phyloP scores from a whole-genome alignment of 2,888 invertebrate genomes.

The Tipula unca region DNA sequence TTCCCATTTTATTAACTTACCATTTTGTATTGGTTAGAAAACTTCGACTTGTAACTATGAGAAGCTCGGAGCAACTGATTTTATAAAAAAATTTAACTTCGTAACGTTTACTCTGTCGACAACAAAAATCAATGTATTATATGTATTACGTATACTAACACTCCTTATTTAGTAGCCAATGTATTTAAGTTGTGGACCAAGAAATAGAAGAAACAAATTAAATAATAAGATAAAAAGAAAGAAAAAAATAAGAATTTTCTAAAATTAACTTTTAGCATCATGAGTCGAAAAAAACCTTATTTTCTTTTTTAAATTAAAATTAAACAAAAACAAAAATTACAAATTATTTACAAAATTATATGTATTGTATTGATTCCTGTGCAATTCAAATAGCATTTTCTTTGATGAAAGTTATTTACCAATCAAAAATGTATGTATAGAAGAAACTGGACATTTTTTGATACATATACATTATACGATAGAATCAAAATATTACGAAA shows the following conservation, averaged over 20 bases:
- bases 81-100: neutral
- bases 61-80: slow-evolving; percentile 44
- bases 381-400: neutral
- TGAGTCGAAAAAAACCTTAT: neutral
- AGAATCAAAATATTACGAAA: neutral
- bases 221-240: slow-evolving; percentile 8
- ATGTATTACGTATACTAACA: slow-evolving; percentile 27
- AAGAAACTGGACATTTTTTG: neutral
- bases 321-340: neutral
- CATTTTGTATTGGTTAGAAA: slow-evolving; percentile 26
- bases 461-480: neutral
- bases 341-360: neutral
- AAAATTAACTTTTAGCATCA: slow-evolving; percentile 18
- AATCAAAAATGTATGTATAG: neutral
- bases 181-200: slow-evolving; percentile 29
- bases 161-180: slow-evolving; percentile 29
- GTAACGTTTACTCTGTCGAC: slow-evolving; percentile 19
- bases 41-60: slow-evolving; percentile 36
- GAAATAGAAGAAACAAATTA: slow-evolving; percentile 25
- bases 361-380: neutral
- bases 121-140: neutral
- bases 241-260: slow-evolving; percentile 31
- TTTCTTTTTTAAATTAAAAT: neutral
- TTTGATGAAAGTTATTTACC: neutral
- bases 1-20: neutral